Evolutionary conservation across 2,888 invertebrate species (phyloP).

Genomic region (Cremastobaeus sp.): DNA sequence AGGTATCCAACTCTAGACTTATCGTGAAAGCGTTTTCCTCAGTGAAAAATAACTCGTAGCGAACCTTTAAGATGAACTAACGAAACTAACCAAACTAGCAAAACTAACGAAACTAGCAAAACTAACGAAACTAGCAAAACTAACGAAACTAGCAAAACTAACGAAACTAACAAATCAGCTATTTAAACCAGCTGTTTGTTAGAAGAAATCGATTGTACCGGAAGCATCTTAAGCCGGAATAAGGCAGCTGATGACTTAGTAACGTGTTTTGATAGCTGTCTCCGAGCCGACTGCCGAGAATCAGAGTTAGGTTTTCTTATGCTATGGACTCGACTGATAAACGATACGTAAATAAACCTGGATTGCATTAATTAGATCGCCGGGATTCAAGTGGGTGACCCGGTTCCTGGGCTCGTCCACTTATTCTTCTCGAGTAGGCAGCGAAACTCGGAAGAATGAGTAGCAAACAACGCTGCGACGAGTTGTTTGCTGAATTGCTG

Average conservation of each 20-base stretch:
- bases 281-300: background rate
- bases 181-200: too few species aligned
- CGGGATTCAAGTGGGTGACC: slow-evolving; percentile 43
- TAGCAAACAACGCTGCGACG: slow-evolving; percentile 32
- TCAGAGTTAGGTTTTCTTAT: background rate
- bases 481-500: too few species aligned
- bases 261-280: slow-evolving; percentile 10
- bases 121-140: too few species aligned
- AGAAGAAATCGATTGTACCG: slow-evolving; percentile 13
- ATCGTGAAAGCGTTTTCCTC: too few species aligned
- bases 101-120: too few species aligned
- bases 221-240: slow-evolving; percentile 1
- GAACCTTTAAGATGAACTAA: too few species aligned
- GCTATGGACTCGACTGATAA: slow-evolving; percentile 13
- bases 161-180: too few species aligned
- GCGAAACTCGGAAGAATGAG: slow-evolving; percentile 27
- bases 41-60: too few species aligned
- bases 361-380: slow-evolving; percentile 38
- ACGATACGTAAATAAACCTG: slow-evolving; percentile 9
- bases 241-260: background rate
- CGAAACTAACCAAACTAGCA: too few species aligned
- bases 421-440: slow-evolving; percentile 41
- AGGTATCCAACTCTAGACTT: too few species aligned
- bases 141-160: too few species aligned
- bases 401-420: slow-evolving; percentile 38